Conservation (phyloP, 2,113 vertebrate species). For the Leptocoma aspasia region DNA sequence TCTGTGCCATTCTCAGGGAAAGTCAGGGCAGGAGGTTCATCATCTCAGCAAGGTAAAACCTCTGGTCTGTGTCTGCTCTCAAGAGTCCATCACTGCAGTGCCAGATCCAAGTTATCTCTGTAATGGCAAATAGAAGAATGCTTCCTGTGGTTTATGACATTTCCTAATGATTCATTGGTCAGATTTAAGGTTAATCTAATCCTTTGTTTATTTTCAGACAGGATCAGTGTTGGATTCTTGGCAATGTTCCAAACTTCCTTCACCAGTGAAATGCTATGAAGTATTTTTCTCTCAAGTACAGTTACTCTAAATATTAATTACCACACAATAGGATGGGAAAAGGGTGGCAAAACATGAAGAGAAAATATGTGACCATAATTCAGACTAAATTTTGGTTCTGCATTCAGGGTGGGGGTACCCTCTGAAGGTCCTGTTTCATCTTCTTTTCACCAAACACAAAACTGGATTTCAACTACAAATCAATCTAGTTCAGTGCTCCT, state of each 20-base stretch:
- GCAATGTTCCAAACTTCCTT: background rate
- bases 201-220: background rate
- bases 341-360: background rate
- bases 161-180: background rate
- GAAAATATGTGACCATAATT: background rate
- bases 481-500: background rate
- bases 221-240: background rate
- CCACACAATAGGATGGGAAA: background rate
- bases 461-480: background rate
- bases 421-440: background rate
- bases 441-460: background rate
- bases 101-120: background rate
- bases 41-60: background rate
- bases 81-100: background rate
- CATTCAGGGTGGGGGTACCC: background rate
- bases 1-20: background rate
- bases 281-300: background rate
- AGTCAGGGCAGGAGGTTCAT: background rate
- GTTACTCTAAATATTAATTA: background rate
- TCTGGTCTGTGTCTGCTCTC: background rate
- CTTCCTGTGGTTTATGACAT: background rate
- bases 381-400: background rate
- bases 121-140: background rate
- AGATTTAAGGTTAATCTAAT: background rate
- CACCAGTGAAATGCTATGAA: background rate